These are phyloP conservation scores for Mormyrus iriodes DNA, from an alignment of 2,113 vertebrate genomes.

Conservation along the genomic window DNA sequence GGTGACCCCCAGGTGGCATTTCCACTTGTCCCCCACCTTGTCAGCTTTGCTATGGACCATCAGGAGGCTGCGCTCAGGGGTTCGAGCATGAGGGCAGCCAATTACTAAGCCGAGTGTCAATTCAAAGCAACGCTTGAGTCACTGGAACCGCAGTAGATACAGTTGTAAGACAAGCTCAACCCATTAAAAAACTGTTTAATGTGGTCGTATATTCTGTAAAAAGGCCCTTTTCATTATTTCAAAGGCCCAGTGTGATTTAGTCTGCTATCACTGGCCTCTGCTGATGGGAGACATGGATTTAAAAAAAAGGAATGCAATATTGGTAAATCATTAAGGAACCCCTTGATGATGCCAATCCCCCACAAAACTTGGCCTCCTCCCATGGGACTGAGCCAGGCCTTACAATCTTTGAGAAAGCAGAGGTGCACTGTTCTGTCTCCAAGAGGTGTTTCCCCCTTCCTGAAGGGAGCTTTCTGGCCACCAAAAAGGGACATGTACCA, in stretches of 20 bases:
- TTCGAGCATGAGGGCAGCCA: neutral
- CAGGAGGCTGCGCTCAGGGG: neutral
- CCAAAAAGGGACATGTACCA: neutral
- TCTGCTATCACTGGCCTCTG: neutral
- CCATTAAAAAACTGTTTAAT: conserved; percentile 7
- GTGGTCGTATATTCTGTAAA: conserved; percentile 1
- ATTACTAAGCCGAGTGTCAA: neutral
- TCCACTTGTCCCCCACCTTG: neutral
- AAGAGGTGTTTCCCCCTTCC: neutral
- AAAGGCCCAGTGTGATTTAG: neutral
- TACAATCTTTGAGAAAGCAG: neutral
- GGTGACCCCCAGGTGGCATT: conserved; percentile 5
- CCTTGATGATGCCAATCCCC: neutral
- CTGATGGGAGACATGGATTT: neutral
- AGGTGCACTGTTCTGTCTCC: neutral
- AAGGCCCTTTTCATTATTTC: neutral
- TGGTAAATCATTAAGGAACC: neutral
- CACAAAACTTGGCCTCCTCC: neutral
- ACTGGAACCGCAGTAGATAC: neutral
- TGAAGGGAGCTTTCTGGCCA: neutral
- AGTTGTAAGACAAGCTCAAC: neutral
- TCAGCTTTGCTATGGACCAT: neutral
- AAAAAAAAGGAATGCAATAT: neutral
- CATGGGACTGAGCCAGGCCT: neutral
- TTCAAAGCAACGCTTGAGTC: neutral